Evolutionary conservation across 2,113 vertebrate species (phyloP).

Genomic region (Carassius auratus): DNA sequence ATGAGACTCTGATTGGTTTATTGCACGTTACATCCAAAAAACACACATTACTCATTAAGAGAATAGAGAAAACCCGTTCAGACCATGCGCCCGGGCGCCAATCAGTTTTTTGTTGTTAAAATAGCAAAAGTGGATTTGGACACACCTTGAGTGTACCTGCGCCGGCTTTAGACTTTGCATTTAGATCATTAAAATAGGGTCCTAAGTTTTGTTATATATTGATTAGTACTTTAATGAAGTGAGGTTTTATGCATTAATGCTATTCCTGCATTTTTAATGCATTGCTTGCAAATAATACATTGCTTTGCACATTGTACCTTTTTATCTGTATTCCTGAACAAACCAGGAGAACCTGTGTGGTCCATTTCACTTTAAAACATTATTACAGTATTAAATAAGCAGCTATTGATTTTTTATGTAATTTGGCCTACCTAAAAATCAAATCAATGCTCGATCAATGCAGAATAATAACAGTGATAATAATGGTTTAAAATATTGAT

Average conservation of each 20-base stretch:
- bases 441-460: background rate
- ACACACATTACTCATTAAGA: too few relatives aligned
- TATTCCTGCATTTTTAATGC: background rate
- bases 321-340: background rate
- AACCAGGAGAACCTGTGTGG: background rate
- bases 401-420: background rate
- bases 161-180: too few relatives aligned
- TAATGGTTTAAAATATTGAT: background rate
- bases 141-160: too few relatives aligned
- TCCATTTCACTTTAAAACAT: background rate
- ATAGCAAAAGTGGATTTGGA: too few relatives aligned
- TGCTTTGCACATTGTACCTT: background rate
- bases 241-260: background rate
- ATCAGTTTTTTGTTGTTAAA: too few relatives aligned
- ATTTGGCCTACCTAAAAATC: background rate
- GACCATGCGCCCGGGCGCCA: too few relatives aligned
- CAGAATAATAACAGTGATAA: constrained; percentile 2
- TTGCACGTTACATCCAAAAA: too few relatives aligned
- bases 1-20: too few relatives aligned
- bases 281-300: background rate
- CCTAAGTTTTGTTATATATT: background rate
- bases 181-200: too few relatives aligned
- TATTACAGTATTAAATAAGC: background rate
- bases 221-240: background rate
- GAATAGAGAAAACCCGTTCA: too few relatives aligned